Percentiles rank a stretch among this genome's conserved stretches.
phyloP scores from a whole-genome alignment of 92 coral and sea anemone species.

The Porites rus region DNA sequence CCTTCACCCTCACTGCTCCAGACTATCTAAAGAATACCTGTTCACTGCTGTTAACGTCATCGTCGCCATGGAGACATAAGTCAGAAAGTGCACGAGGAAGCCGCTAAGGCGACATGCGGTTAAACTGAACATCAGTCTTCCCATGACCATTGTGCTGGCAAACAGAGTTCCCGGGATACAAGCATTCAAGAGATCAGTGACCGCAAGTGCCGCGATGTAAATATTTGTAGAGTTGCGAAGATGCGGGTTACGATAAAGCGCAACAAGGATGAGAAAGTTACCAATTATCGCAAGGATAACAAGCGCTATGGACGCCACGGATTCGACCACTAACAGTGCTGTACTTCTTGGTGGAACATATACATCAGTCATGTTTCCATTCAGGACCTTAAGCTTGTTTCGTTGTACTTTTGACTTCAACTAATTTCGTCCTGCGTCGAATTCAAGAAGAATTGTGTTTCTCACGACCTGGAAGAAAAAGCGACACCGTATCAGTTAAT shows the following conservation, averaged over 20 bases:
- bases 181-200: conserved; percentile 34
- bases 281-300: conserved; percentile 22
- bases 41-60: conserved; percentile 51
- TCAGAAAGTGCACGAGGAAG: conserved; percentile 44
- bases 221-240: conserved; percentile 37
- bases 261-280: conserved; percentile 34
- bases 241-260: conserved; percentile 38
- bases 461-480: too few relatives aligned
- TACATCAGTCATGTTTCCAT: background rate
- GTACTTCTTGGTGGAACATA: conserved; percentile 31
- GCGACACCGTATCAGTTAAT: too few relatives aligned
- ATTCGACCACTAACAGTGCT: conserved; percentile 11
- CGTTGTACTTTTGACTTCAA: background rate
- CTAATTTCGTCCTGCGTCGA: background rate
- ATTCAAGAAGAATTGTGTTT: too few relatives aligned
- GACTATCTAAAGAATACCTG: background rate
- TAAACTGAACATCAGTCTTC: conserved; percentile 18
- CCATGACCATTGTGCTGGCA: conserved; percentile 25
- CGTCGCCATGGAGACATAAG: conserved; percentile 46
- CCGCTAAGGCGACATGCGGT: conserved; percentile 31
- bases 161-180: conserved; percentile 36
- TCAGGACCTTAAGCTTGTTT: background rate
- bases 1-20: too few relatives aligned
- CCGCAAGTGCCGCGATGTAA: conserved; percentile 46
- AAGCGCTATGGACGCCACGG: conserved; percentile 17